A percentile compares a stretch with the other conserved stretches of the same genome.
Evolutionary conservation across 2,113 vertebrate species (phyloP).

Genomic region (Oenanthe melanoleuca): DNA sequence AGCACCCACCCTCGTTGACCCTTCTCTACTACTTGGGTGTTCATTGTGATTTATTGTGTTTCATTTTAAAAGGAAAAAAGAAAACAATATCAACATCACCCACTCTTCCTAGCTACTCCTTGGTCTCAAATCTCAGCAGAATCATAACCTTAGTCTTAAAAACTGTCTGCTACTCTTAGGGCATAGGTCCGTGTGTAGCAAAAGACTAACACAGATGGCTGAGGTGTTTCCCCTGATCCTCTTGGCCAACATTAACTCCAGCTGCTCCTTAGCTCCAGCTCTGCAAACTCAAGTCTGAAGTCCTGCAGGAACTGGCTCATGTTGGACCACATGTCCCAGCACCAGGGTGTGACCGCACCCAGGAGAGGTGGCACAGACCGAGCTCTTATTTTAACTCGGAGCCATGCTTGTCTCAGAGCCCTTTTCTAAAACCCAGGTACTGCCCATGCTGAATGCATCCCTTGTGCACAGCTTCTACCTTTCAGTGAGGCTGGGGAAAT

Average conservation of each 20-base stretch:
- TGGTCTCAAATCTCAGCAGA: not conserved
- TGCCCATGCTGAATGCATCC: not conserved
- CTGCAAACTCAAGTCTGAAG: not conserved
- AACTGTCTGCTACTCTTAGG: not conserved
- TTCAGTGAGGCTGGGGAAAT: not conserved
- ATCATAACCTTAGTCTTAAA: not conserved
- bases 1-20: not conserved
- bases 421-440: not conserved
- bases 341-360: fast-evolving
- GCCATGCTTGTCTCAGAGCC: not conserved
- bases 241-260: not conserved
- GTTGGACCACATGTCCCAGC: fast-evolving
- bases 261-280: not conserved
- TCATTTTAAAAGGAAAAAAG: not conserved
- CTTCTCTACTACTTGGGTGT: not conserved
- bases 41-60: not conserved
- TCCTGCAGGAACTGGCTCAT: not conserved
- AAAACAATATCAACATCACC: not conserved
- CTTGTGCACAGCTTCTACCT: not conserved
- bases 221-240: not conserved
- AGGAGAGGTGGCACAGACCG: not conserved
- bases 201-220: not conserved
- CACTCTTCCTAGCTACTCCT: not conserved
- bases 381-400: not conserved
- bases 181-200: fast-evolving